Evolutionary conservation across 2,113 vertebrate genomes (phyloP).

Genomic region (Mormyrus iriodes): DNA sequence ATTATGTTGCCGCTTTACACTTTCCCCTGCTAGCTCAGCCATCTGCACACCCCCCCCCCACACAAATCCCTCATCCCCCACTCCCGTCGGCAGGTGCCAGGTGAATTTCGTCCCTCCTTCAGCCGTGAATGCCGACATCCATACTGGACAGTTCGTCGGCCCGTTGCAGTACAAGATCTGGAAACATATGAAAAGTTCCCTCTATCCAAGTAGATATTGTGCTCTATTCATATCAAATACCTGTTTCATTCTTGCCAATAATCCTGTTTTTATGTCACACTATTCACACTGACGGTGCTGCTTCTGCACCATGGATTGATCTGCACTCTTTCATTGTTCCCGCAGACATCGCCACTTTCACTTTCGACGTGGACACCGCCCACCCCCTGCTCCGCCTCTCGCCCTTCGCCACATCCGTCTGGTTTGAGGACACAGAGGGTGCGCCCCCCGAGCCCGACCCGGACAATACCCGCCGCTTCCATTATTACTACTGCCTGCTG

Average conservation of each 20-base stretch:
- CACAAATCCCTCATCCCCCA: neutral
- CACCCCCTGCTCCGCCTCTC: slow-evolving; percentile 56
- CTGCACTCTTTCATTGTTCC: neutral
- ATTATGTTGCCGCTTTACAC: neutral
- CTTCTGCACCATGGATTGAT: neutral
- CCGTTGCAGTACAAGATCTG: slow-evolving; percentile 67
- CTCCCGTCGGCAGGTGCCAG: slow-evolving; percentile 46
- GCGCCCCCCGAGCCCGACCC: slow-evolving; percentile 7
- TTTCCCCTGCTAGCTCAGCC: neutral
- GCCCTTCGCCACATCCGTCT: slow-evolving; percentile 42
- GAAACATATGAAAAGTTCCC: slow-evolving; percentile 64
- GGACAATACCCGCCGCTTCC: slow-evolving; percentile 48
- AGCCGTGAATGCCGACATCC: slow-evolving; percentile 50
- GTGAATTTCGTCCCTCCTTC: slow-evolving; percentile 52
- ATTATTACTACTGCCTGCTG: slow-evolving; percentile 58
- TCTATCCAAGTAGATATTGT: slow-evolving; percentile 59
- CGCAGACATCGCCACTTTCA: slow-evolving; percentile 55
- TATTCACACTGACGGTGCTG: neutral
- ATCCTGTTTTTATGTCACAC: neutral
- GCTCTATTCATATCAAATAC: neutral
- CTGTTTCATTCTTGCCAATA: neutral
- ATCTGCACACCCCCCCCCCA: neutral
- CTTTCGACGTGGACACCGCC: slow-evolving; percentile 60
- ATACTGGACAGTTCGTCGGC: slow-evolving; percentile 55
- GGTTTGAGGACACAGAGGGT: slow-evolving; percentile 45